Evolutionary conservation across 35 echinoderm and acorn worm genomes (phyloP), one percentile per base, ranked within the genome.

Genomic region (Amphiura filiformis): DNA sequence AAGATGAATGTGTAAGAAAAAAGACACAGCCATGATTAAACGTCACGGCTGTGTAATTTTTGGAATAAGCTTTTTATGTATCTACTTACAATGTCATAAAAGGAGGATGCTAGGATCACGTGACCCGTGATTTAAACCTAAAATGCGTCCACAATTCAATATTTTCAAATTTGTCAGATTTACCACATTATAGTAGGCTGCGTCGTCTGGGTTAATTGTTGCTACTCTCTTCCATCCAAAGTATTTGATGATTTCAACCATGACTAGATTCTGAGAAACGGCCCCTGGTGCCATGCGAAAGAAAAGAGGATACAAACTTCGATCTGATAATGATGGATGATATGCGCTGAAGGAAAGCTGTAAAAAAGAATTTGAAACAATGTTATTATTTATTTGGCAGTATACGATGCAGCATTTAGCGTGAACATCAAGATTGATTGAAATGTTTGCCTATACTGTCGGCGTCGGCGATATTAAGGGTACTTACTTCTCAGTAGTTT

Each of bases 221-320:
- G 79, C 91, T 7, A 93, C 91, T 88, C 79, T 93, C 80, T 49
- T 84, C 91, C 91, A 93, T 13, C 87, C 86, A 41, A 84, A 93
- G 23, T 93, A 64, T 56, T 88, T 83, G 28, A 89, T 56, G 4
- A 93, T 93, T 14, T 79, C 91, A 42, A 88, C 83, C 65, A 84
- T 89, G 22, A 82, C 80, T 9, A 82, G 14, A n/a, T 82, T 82
- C 13, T 41, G 41, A 39, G 37, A 38, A 1, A 37, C n/a, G 1
- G 37, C 80, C 0, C 37, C 11, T 31, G 80, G 80, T 38, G 37
- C 28, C 80, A 82, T 82, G 0, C 80, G 80, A 44, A 82, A 82
- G 80, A 82, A 82, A 42, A 38, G 80, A 39, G 80, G 80, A 26
- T 40, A 82, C 13, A 37, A 31, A 17, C 2, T 3, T 1, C 80